Evolutionary conservation across 2,888 invertebrate species (phyloP), one percentile per base, ranked within the genome.

Genomic region (Ptilodon capucinus): DNA sequence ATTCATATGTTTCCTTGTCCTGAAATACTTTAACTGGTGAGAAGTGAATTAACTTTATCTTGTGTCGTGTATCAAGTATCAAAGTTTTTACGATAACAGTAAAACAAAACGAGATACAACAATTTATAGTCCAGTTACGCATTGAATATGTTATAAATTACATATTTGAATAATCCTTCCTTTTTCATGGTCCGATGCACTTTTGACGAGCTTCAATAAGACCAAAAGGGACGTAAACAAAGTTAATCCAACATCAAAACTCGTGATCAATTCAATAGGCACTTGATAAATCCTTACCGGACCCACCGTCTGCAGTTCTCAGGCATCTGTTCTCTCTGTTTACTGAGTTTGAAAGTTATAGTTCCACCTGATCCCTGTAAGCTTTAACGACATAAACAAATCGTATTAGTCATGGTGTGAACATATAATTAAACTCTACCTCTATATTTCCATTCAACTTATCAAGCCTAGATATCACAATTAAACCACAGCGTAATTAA

Each of bases 221-320:
- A 4, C 30, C 44, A 50, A 50, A 43, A 36, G 40, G 17, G 13
- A 16, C 46, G 28, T 42, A 42, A 48, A 51, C 46, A 45, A 19
- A 48, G 39, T 34, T 45, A 55, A 57, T 49, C 44, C 51, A 18
- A 42, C 23, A 19, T 42, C 28, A 40, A 43, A 39, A 39, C 39
- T 44, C 46, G 59, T 55, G 54, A 68, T 64, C 60, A 64, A 73
- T 66, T 62, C 56, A 54, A 70, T 52, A 68, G 69, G 61, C 52
- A 46, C 55, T 62, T 49, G 50, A 67, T 66, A 76, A 74, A 71
- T 71, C 64, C 56, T 47, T 49, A 56, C 59, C 51, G 54, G 60
- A 57, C 51, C 47, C 63, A 44, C 45, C 32, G 55, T 50, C 61
- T 59, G 49, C 55, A 48, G 36, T 40, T 45, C 58, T 60, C n/a